Evolutionary conservation across 1,140 invertebrate genomes (phyloP).

Genomic region (Anastatus disparis): DNA sequence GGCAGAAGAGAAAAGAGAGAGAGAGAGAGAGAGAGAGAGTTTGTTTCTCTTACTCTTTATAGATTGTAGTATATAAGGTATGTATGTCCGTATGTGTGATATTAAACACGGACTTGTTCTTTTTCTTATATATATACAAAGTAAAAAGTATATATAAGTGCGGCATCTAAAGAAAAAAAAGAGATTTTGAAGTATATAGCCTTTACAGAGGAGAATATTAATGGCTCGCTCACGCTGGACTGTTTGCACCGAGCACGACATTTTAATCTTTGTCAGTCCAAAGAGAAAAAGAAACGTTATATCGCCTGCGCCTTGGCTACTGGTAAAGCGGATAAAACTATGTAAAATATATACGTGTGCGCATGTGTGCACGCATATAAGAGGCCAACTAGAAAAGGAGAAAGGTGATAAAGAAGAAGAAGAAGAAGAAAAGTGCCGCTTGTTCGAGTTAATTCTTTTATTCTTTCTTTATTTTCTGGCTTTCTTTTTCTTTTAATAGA

Average conservation of each 20-base stretch:
- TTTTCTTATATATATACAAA: too few relatives aligned
- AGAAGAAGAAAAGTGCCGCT: not conserved
- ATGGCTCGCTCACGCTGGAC: slow-evolving; percentile 48
- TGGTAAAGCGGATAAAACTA: not conserved
- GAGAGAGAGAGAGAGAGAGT: not conserved
- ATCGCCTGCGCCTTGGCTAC: not conserved
- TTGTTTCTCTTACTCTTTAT: too few relatives aligned
- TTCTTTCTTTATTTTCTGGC: too few relatives aligned
- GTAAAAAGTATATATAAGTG: too few relatives aligned
- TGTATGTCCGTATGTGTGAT: not conserved
- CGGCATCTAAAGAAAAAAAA: slow-evolving; percentile 46
- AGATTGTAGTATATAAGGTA: too few relatives aligned
- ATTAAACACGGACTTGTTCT: not conserved
- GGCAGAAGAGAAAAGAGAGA: not conserved
- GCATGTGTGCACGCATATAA: not conserved
- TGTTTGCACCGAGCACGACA: slow-evolving; percentile 50
- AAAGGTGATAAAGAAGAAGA: not conserved
- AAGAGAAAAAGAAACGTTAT: too few relatives aligned
- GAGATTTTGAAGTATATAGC: slow-evolving; percentile 16
- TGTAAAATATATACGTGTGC: too few relatives aligned
- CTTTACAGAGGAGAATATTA: slow-evolving; percentile 51
- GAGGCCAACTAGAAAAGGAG: not conserved
- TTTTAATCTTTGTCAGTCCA: slow-evolving; percentile 55
- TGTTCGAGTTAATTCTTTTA: too few relatives aligned
- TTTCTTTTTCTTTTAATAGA: too few relatives aligned